Conservation (phyloP, 2,797 vertebrate genomes). For the Premnoplex brunnescens region DNA sequence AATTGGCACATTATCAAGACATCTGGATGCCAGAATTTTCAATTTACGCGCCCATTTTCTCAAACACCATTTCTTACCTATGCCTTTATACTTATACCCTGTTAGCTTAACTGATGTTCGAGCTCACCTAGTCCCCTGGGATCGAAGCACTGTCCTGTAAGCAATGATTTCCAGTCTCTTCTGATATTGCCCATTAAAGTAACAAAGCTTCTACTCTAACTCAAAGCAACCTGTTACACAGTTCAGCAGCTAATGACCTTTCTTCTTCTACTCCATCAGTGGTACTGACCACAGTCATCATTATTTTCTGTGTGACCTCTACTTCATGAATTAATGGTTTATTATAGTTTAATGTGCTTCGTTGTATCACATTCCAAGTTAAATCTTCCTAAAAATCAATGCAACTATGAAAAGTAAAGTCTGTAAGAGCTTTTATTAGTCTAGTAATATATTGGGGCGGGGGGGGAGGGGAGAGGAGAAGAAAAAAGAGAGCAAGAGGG, state of each 20-base stretch:
- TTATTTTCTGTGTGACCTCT: not conserved
- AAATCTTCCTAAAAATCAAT: not conserved
- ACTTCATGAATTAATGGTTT: not conserved
- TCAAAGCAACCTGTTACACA: not conserved
- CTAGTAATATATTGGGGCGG: not conserved
- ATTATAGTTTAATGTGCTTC: not conserved
- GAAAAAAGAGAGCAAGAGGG: no score
- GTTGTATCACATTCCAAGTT: not conserved
- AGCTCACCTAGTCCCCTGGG: not conserved
- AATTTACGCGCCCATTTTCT: not conserved
- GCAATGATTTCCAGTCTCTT: not conserved
- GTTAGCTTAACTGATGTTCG: not conserved
- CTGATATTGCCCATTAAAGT: not conserved
- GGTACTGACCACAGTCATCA: not conserved
- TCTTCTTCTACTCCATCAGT: not conserved
- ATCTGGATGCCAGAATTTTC: not conserved
- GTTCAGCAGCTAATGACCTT: not conserved
- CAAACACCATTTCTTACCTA: not conserved
- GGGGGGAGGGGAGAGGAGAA: rapidly evolving
- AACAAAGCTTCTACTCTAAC: not conserved
- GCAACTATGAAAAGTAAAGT: not conserved
- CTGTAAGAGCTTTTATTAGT: not conserved
- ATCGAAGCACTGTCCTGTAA: not conserved
- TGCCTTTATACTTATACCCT: not conserved
- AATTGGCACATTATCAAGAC: rapidly evolving